phyloP scores from a whole-genome alignment of 2,797 vertebrate species.

The Phoeniculus purpureus region DNA sequence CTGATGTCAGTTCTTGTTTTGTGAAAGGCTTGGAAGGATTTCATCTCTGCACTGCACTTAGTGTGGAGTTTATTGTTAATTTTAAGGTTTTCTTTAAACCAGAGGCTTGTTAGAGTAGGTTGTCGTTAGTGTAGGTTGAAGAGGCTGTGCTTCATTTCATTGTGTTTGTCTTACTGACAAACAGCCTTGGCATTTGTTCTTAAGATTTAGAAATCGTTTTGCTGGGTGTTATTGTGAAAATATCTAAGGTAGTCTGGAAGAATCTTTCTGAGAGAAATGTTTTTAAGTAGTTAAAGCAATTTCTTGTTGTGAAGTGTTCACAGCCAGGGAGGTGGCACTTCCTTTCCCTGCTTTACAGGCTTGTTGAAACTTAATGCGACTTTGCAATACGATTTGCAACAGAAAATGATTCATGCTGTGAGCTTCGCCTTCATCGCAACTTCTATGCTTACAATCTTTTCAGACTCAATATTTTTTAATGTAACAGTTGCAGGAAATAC shows the following conservation, averaged over 20 bases:
- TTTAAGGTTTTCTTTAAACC: neutral
- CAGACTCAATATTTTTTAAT: neutral
- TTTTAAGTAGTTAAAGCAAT: neutral
- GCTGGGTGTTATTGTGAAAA: neutral
- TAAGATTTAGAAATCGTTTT: neutral
- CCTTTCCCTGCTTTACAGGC: neutral
- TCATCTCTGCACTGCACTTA: neutral
- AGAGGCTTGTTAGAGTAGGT: neutral
- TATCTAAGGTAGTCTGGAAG: neutral
- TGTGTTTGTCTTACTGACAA: neutral
- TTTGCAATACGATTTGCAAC: neutral
- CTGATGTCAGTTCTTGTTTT: neutral
- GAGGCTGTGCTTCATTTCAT: neutral
- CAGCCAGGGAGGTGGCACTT: fast-evolving
- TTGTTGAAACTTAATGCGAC: neutral
- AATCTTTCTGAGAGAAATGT: neutral
- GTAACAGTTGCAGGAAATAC: neutral
- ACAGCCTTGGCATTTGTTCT: neutral
- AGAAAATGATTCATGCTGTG: neutral
- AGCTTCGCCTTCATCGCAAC: neutral
- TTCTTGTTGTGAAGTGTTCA: neutral
- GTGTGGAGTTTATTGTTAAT: no score
- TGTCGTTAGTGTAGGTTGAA: neutral
- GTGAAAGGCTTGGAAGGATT: neutral
- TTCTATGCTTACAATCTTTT: neutral